These are phyloP conservation scores for Agrochola lota DNA, from an alignment of 2,888 invertebrate genomes.

Conservation along the genomic window DNA sequence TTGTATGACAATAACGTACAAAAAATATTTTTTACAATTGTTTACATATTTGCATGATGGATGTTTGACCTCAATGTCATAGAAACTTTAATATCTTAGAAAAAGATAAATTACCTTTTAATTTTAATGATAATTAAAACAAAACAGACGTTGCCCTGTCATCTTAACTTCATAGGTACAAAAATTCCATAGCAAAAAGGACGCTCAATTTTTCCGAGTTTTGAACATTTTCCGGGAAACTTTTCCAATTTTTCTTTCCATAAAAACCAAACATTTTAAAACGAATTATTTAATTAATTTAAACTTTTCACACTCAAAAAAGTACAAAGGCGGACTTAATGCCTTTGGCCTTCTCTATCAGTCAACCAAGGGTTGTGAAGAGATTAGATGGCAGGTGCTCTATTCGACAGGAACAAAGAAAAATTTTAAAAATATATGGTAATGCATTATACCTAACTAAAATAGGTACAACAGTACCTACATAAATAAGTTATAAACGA, in stretches of 20 bases:
- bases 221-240: not conserved
- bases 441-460: no score
- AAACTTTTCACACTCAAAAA: no score
- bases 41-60: conserved; percentile 10
- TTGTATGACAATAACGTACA: conserved; percentile 39
- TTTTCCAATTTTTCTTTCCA: not conserved
- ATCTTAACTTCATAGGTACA: not conserved
- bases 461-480: no score
- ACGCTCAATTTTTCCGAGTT: not conserved
- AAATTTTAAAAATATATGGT: no score
- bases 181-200: not conserved
- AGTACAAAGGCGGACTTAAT: no score
- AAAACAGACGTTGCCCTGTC: not conserved
- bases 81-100: conserved; percentile 3
- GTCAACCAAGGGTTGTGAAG: no score
- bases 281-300: no score
- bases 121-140: not conserved
- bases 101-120: not conserved
- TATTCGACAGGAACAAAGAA: no score
- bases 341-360: no score
- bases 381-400: no score
- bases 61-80: conserved; percentile 26
- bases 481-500: no score
- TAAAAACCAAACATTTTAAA: not conserved
- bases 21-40: conserved; percentile 24